These are phyloP conservation scores for Zoanthus sociatus DNA, from an alignment of 92 coral and sea anemone genomes.

Conservation along the genomic window DNA sequence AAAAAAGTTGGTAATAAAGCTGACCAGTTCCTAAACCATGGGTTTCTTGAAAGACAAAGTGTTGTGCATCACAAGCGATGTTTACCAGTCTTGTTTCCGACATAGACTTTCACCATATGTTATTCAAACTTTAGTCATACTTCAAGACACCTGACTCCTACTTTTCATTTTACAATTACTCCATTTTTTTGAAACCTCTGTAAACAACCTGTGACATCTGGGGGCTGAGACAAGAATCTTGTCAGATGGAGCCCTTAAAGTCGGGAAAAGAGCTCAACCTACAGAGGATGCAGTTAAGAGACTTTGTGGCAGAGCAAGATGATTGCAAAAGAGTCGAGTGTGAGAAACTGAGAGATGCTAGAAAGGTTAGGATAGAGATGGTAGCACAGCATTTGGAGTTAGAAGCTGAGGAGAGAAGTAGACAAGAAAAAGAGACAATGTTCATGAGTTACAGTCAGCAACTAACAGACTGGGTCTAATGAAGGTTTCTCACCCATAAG, in stretches of 20 bases:
- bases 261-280: neutral
- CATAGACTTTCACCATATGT: no score
- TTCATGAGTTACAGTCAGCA: neutral
- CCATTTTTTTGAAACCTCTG: no score
- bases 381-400: neutral
- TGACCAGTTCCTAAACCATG: no score
- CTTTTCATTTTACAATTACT: no score
- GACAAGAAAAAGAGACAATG: neutral
- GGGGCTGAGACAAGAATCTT: neutral
- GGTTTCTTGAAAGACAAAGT: no score
- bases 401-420: neutral
- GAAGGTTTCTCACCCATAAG: neutral
- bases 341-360: neutral
- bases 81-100: no score
- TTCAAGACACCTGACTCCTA: no score
- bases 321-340: neutral
- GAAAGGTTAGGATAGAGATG: neutral
- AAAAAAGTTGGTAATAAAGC: no score
- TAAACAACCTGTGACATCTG: neutral
- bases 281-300: neutral
- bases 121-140: no score
- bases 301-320: neutral
- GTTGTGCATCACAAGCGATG: no score
- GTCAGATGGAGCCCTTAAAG: constrained; percentile 1
- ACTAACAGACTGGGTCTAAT: neutral